Conservation (phyloP, 2,113 vertebrate species). For the Furnarius figulus region DNA sequence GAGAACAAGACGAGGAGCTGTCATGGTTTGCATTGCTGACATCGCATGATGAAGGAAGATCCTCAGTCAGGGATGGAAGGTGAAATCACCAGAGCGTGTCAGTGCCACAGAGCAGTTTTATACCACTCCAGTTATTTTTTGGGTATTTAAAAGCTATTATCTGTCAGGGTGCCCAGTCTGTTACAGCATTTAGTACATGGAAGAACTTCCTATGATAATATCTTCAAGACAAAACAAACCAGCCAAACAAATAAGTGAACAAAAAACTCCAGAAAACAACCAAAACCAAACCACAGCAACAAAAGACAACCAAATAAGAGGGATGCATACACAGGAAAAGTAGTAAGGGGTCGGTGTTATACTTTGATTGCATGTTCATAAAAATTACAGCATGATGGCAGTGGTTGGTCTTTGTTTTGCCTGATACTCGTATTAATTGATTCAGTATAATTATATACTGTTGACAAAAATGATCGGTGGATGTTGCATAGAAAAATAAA, state of each 20-base stretch:
- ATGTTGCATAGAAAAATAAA: constrained; percentile 11
- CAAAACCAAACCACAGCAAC: not conserved
- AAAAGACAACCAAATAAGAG: not conserved
- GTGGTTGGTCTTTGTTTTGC: not conserved
- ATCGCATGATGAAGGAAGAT: not conserved
- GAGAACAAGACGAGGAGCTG: not conserved
- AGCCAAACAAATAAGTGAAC: not conserved
- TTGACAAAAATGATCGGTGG: not conserved
- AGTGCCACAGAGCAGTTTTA: not conserved
- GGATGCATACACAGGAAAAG: not conserved
- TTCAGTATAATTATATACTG: not conserved
- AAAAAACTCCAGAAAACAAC: not conserved
- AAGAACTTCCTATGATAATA: not conserved
- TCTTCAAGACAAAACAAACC: not conserved
- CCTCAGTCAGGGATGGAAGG: not conserved
- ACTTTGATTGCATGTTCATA: not conserved
- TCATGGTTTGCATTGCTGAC: not conserved
- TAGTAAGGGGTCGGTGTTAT: not conserved
- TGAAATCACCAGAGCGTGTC: not conserved
- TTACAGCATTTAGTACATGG: not conserved
- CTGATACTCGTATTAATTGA: not conserved
- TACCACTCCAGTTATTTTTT: not conserved
- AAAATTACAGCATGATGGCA: not conserved
- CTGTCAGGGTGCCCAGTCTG: not conserved
- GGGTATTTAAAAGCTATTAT: not conserved